Percentiles rank a stretch among this genome's conserved stretches.
These are phyloP conservation scores for Ferdinandea cuprea DNA, from an alignment of 2,888 invertebrate genomes.

Conservation along the genomic window DNA sequence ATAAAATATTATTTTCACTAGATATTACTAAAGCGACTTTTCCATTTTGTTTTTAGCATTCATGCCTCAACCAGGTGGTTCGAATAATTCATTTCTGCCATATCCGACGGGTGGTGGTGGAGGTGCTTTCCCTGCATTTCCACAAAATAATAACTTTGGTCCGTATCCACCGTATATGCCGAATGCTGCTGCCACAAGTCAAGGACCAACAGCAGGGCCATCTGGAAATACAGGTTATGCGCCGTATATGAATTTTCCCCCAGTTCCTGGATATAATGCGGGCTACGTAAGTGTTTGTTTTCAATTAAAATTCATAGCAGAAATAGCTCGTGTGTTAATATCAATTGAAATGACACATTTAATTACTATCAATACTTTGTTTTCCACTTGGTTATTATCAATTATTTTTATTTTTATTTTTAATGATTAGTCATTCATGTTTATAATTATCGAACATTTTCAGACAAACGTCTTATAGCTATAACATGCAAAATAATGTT, in stretches of 20 bases:
- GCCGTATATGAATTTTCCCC: constrained; percentile 83
- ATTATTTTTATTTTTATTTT: too few species aligned
- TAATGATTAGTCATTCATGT: too few species aligned
- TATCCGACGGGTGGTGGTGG: constrained; percentile 83
- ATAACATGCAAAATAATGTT: too few species aligned
- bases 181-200: constrained; percentile 77
- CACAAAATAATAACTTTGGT: constrained; percentile 80
- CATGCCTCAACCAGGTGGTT: constrained; percentile 82
- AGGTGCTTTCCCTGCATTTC: constrained; percentile 83
- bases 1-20: neutral
- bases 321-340: too few species aligned
- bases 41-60: constrained; percentile 78
- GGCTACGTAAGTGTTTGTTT: constrained; percentile 78
- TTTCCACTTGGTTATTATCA: too few species aligned
- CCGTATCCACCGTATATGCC: constrained; percentile 82
- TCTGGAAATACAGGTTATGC: constrained; percentile 83
- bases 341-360: too few species aligned
- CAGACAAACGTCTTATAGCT: too few species aligned
- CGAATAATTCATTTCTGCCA: constrained; percentile 82
- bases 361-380: too few species aligned
- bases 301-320: too few species aligned
- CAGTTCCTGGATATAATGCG: constrained; percentile 78
- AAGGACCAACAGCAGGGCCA: constrained; percentile 76
- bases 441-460: too few species aligned
- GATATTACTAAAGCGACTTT: neutral